Conservation (phyloP, 2,113 vertebrate genomes). For the Himantopus leucocephalus region DNA sequence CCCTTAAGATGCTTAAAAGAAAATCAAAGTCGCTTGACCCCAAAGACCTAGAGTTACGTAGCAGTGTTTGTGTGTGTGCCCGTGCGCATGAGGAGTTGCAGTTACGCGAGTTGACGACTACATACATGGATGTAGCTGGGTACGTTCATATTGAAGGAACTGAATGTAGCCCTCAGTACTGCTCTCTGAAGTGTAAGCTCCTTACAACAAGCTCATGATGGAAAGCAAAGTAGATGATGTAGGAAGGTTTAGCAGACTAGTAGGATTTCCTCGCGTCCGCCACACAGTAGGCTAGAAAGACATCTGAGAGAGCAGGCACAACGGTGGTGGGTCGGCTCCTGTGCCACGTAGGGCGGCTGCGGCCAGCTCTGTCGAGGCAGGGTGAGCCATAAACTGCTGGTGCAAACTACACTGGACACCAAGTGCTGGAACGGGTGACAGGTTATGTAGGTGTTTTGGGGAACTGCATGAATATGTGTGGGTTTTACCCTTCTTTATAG, state of each 20-base stretch:
- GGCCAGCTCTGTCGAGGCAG: neutral
- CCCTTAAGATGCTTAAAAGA: neutral
- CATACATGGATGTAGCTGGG: neutral
- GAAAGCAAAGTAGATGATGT: neutral
- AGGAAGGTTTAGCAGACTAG: neutral
- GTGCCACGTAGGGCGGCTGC: neutral
- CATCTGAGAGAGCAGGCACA: neutral
- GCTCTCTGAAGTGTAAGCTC: neutral
- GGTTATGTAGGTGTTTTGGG: neutral
- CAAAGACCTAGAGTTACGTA: rapidly evolving
- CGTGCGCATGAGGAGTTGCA: neutral
- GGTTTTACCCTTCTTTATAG: neutral
- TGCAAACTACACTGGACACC: neutral
- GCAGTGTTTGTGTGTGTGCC: neutral
- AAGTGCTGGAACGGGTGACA: neutral
- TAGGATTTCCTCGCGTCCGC: neutral
- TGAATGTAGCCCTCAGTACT: neutral
- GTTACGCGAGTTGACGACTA: rapidly evolving
- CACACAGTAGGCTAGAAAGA: neutral
- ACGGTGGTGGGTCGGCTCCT: neutral
- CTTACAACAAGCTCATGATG: neutral
- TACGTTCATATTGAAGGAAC: neutral
- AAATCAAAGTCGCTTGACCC: neutral
- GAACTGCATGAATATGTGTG: neutral
- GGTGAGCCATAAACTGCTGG: neutral